phyloP scores from a whole-genome alignment of 2,113 vertebrate species.

The Asarcornis scutulata region DNA sequence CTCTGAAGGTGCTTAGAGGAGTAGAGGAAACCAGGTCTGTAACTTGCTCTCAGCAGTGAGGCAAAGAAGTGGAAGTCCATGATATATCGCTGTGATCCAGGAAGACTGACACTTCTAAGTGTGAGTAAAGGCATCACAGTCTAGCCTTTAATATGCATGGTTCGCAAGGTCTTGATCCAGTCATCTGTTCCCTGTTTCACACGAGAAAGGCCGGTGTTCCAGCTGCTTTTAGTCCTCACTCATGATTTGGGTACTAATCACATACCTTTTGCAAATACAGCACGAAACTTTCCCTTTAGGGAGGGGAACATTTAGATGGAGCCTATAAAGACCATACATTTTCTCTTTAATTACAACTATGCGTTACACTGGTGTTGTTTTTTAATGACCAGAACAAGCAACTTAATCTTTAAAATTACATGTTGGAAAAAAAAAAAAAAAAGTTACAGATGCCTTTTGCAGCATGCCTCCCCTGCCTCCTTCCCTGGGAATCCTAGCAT shows the following conservation, averaged over 20 bases:
- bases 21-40: background rate
- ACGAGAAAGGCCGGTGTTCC: background rate
- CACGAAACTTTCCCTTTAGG: background rate
- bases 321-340: background rate
- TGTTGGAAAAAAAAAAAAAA: background rate
- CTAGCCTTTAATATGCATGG: background rate
- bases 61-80: background rate
- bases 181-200: background rate
- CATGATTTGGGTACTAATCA: background rate
- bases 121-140: background rate
- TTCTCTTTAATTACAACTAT: background rate
- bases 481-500: conserved; percentile 13
- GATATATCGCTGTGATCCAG: background rate
- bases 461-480: background rate
- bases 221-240: background rate
- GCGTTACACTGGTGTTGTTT: background rate
- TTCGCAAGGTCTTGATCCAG: background rate
- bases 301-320: background rate
- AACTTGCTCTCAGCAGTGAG: background rate
- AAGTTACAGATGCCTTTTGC: background rate
- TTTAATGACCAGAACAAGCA: conserved; percentile 16
- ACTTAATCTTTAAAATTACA: conserved; percentile 21
- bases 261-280: background rate
- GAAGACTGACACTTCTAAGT: background rate
- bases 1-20: background rate